These are phyloP conservation scores for Oncorhynchus keta DNA, from an alignment of 2,113 vertebrate genomes.

Conservation along the genomic window DNA sequence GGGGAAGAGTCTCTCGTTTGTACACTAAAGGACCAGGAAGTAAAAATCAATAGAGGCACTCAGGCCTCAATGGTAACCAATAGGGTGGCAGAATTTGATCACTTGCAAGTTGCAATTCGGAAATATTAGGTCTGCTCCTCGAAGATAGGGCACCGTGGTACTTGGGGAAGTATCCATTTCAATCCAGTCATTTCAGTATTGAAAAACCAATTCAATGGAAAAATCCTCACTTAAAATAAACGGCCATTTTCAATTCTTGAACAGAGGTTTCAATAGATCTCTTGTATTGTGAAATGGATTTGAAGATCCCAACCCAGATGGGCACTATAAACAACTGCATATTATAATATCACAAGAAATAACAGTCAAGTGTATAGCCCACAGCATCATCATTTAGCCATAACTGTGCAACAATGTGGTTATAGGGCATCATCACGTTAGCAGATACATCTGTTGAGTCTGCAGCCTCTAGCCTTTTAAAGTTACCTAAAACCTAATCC, in stretches of 20 bases:
- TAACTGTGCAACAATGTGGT: too few relatives aligned
- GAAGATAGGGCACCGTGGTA: neutral
- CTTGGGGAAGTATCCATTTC: neutral
- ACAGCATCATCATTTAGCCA: too few relatives aligned
- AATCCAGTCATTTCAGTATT: neutral
- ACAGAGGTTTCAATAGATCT: too few relatives aligned
- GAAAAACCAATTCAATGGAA: neutral
- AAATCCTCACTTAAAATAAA: neutral
- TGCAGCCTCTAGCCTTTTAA: too few relatives aligned
- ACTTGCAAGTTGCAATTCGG: neutral
- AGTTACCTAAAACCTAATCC: neutral
- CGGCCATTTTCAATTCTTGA: too few relatives aligned
- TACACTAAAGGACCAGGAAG: neutral
- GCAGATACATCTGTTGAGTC: neutral
- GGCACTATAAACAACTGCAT: too few relatives aligned
- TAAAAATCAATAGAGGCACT: neutral
- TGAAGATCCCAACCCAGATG: too few relatives aligned
- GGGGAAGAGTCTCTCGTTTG: conserved; percentile 33
- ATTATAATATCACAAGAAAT: too few relatives aligned
- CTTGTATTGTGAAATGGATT: too few relatives aligned
- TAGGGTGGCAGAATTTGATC: neutral
- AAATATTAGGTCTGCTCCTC: neutral
- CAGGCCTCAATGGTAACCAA: neutral
- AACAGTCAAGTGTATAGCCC: too few relatives aligned
- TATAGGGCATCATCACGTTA: neutral